These are phyloP conservation scores for Dicaeum eximium DNA, from an alignment of 2,113 vertebrate species.

Conservation along the genomic window DNA sequence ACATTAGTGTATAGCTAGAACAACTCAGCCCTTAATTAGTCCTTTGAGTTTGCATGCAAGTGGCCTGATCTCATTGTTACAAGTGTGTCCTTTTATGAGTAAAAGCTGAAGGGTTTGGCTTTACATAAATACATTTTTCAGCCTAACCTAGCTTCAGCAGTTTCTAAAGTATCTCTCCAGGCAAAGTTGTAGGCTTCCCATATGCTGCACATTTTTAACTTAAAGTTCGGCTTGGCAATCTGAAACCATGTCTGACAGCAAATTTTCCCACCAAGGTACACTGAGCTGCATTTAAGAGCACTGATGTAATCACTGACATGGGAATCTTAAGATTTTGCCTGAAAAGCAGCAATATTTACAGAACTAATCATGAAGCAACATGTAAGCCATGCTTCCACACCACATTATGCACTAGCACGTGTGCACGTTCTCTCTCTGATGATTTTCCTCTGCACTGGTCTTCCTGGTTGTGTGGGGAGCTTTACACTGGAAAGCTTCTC, in stretches of 20 bases:
- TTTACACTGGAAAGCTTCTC: background rate
- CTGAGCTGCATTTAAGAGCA: background rate
- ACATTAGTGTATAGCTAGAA: background rate
- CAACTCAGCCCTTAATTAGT: background rate
- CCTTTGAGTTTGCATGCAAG: background rate
- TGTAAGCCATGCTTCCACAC: accelerated
- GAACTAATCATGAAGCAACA: too few relatives aligned
- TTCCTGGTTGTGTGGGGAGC: background rate
- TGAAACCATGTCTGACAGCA: background rate
- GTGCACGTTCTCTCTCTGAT: accelerated
- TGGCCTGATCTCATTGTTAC: background rate
- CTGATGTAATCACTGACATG: background rate
- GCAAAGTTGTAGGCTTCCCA: background rate
- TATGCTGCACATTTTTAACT: background rate
- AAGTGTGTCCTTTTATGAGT: background rate
- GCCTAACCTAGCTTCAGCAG: background rate
- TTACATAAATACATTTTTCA: background rate
- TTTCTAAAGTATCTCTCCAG: background rate
- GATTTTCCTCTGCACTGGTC: background rate
- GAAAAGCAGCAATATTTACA: background rate
- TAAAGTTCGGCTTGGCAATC: background rate
- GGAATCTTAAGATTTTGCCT: background rate
- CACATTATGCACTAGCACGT: background rate
- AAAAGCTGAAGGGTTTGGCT: conserved; percentile 10
- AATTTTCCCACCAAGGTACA: background rate